Conservation (phyloP, 1,140 invertebrate species). For the Chironomus striatipennis region DNA sequence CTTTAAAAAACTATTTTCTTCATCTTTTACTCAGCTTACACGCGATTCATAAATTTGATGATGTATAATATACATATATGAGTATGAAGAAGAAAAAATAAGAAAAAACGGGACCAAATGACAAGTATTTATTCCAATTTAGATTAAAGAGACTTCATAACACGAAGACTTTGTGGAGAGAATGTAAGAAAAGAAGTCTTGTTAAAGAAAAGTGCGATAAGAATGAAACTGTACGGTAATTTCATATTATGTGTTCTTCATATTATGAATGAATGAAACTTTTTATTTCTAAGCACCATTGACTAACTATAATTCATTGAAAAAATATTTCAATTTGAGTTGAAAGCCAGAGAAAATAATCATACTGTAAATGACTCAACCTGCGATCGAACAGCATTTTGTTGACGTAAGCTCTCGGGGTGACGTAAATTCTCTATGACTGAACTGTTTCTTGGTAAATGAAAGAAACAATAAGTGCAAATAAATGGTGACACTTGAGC, state of each 20-base stretch:
- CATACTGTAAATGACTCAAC: too few relatives aligned
- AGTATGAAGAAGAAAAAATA: neutral
- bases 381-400: too few relatives aligned
- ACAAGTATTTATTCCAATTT: slow-evolving; percentile 23
- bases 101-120: neutral
- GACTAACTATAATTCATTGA: too few relatives aligned
- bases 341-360: too few relatives aligned
- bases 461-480: neutral
- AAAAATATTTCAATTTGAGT: too few relatives aligned
- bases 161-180: too few relatives aligned
- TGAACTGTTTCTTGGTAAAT: neutral
- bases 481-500: slow-evolving; percentile 4
- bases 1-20: slow-evolving; percentile 16
- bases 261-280: neutral
- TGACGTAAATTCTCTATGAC: too few relatives aligned
- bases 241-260: neutral
- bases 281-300: too few relatives aligned
- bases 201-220: slow-evolving; percentile 3
- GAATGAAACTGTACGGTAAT: slow-evolving; percentile 3
- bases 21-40: slow-evolving; percentile 8
- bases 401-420: too few relatives aligned
- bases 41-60: slow-evolving; percentile 16
- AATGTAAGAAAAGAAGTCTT: too few relatives aligned
- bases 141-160: slow-evolving; percentile 11
- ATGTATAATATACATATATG: neutral